These are phyloP conservation scores for Gonioctena quinquepunctata DNA, from an alignment of 1,140 invertebrate genomes.

Conservation along the genomic window DNA sequence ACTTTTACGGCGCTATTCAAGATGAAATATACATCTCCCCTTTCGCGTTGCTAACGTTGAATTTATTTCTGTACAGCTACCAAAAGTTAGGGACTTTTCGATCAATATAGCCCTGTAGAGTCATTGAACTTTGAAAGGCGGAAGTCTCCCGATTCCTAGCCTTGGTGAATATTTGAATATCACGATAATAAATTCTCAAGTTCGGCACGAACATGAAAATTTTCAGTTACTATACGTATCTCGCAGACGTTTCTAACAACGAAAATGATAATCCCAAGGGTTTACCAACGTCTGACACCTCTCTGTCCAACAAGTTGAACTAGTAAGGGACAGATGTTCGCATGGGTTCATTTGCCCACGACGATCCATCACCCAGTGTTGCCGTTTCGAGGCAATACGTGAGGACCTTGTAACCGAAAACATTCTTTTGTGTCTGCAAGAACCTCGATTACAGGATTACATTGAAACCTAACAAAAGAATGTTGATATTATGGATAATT, in stretches of 20 bases:
- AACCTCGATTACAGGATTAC: too few relatives aligned
- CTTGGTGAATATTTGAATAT: not conserved
- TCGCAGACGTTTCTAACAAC: not conserved
- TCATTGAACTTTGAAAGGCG: constrained; percentile 22
- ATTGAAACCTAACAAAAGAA: too few relatives aligned
- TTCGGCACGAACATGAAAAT: not conserved
- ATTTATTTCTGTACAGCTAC: constrained; percentile 25
- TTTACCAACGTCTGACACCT: not conserved
- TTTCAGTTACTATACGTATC: too few relatives aligned
- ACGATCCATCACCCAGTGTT: not conserved
- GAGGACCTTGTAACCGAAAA: not conserved
- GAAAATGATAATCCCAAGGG: too few relatives aligned
- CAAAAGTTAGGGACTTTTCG: constrained; percentile 3
- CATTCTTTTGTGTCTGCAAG: not conserved
- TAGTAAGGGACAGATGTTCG: not conserved
- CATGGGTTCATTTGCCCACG: constrained; percentile 2
- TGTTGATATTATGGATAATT: too few relatives aligned
- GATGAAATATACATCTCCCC: not conserved
- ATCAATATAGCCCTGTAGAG: constrained; percentile 19
- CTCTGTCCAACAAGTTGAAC: not conserved
- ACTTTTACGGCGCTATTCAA: not conserved
- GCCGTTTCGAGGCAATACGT: not conserved
- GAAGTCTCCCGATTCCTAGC: not conserved
- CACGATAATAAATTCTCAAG: not conserved
- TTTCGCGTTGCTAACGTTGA: constrained; percentile 7